Percentiles rank a stretch among this genome's conserved stretches.
Conservation (phyloP, 2,888 invertebrate species). For the Ennomos quercinarius region DNA sequence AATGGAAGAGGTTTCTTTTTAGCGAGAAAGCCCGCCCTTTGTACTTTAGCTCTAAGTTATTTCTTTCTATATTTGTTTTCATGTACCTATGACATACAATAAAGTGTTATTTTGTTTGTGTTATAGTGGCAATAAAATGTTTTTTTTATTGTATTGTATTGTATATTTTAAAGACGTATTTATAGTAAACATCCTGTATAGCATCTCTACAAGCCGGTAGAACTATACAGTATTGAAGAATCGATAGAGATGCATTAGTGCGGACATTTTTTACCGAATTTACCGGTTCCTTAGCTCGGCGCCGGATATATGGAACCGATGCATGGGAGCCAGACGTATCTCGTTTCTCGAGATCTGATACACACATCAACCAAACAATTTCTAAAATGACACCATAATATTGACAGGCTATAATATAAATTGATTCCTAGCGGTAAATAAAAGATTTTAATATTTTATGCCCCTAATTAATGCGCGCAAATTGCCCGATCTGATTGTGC, state of each 20-base stretch:
- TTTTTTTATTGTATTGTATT: too few relatives aligned
- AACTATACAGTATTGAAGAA: too few relatives aligned
- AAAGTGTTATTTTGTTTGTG: too few relatives aligned
- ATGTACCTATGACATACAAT: too few relatives aligned
- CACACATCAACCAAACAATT: slow-evolving; percentile 75
- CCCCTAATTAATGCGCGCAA: slow-evolving; percentile 74
- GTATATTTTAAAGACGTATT: too few relatives aligned
- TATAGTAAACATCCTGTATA: too few relatives aligned
- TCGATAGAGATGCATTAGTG: not conserved
- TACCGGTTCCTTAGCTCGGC: slow-evolving; percentile 23
- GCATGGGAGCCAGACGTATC: slow-evolving; percentile 10
- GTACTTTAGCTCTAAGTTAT: too few relatives aligned
- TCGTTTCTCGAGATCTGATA: slow-evolving; percentile 24
- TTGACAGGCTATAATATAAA: slow-evolving; percentile 64
- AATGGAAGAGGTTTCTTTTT: too few relatives aligned
- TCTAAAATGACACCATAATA: slow-evolving; percentile 76
- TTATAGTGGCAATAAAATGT: too few relatives aligned
- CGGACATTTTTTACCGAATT: slow-evolving; percentile 21
- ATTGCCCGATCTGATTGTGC: slow-evolving; percentile 70
- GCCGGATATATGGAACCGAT: slow-evolving; percentile 13
- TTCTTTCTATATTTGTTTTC: too few relatives aligned
- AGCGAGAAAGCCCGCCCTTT: too few relatives aligned
- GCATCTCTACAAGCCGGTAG: too few relatives aligned
- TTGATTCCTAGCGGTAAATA: slow-evolving; percentile 67
- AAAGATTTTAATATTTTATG: slow-evolving; percentile 65